A percentile compares a stretch with the other conserved stretches of the same genome.
Evolutionary conservation across 2,888 invertebrate species (phyloP).

Genomic region (Nesidiocoris tenuis): DNA sequence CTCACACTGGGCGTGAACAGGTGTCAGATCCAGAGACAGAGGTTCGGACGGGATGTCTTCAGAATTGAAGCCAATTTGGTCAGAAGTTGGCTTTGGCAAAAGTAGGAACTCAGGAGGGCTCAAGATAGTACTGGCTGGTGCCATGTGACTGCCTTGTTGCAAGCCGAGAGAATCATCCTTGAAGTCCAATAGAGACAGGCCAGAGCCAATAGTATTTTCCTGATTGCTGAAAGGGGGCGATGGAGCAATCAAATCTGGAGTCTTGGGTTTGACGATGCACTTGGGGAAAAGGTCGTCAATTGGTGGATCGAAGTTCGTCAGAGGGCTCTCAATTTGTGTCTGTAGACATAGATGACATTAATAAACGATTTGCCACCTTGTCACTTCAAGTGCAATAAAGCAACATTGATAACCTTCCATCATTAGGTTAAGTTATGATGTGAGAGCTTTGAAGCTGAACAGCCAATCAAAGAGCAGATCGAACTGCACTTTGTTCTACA

Average conservation of each 20-base stretch:
- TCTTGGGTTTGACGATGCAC: constrained; percentile 42
- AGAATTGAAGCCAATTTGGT: background rate
- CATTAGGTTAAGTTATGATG: too few species aligned
- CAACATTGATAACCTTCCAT: too few species aligned
- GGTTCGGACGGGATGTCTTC: constrained; percentile 6
- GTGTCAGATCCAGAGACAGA: constrained; percentile 26
- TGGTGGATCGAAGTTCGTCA: background rate
- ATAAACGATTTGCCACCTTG: too few species aligned
- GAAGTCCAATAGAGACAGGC: background rate
- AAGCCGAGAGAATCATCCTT: background rate
- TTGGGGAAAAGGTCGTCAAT: constrained; percentile 46
- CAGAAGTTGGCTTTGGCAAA: background rate
- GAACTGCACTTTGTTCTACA: too few species aligned
- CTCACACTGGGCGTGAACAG: background rate
- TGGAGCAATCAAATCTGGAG: constrained; percentile 20
- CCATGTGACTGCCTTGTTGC: background rate
- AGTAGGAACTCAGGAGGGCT: background rate
- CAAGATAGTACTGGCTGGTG: background rate
- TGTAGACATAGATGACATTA: too few species aligned
- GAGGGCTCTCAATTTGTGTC: too few species aligned
- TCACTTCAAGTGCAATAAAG: too few species aligned
- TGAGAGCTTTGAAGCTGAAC: too few species aligned
- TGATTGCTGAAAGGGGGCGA: background rate
- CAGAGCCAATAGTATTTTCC: background rate
- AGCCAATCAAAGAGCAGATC: too few species aligned